Evolutionary conservation across 2,888 invertebrate species (phyloP), one percentile per base, ranked within the genome.

Genomic region (Chrysolina americana): DNA sequence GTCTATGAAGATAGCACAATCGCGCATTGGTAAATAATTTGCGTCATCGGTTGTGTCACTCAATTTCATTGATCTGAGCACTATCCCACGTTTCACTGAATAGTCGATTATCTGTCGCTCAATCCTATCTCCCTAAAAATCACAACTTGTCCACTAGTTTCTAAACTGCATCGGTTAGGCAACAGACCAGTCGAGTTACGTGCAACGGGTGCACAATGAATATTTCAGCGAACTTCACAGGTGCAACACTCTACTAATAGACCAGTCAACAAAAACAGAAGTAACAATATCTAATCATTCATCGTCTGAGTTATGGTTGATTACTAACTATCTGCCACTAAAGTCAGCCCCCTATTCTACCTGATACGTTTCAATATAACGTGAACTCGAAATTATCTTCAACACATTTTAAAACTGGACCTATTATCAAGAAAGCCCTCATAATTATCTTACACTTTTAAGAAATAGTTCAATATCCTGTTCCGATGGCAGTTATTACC

Each of bases 211-310:
- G 50, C 23, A 66, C 28, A 48, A 41, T 48, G 21, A 48, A 53
- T 53, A 66, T 66, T 66, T 66, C 47, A 50, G 53, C 53, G 9
- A 66, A 50, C 53, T 66, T 50, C 36, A 66, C 66, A 66, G 66
- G 65, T 65, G 65, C 23, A 44, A 65, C 23, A 47, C 21, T 19
- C 17, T 10, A 21, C 21, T 21, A 10, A 47, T 41, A 41, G 47
- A 63, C 11, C 44, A 66, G 47, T 21, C 28, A 13, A 47, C 28
- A 17, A n/a, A 41, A 50, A 11, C 15, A 28, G 5, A 47, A 50
- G 13, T 2, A 50, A 1, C n/a, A n/a, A 15, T 17, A 50, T 36
- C 4, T 36, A 36, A 6, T 36, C 36, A 28, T 28, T 28, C 28
- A 28, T 28, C 28, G 28, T 28, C 5, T 28, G 28, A 28, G 28